phyloP scores from a whole-genome alignment of 2,797 vertebrate genomes.

The Hydrophis major region DNA sequence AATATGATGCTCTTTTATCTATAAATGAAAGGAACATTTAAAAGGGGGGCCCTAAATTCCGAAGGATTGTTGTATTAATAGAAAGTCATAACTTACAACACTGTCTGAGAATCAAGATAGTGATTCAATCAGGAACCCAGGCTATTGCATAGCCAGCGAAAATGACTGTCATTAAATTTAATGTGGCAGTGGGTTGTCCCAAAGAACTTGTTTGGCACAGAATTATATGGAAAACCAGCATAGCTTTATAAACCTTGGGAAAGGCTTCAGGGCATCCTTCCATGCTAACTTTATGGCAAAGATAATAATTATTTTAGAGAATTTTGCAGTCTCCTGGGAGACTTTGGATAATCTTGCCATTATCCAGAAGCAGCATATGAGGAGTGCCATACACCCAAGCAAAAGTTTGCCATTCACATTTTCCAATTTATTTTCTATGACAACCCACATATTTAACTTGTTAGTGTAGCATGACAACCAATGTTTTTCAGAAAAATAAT shows the following conservation, averaged over 20 bases:
- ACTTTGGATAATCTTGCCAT: not conserved
- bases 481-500: not conserved
- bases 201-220: not conserved
- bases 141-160: not conserved
- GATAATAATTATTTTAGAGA: not conserved
- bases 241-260: not conserved
- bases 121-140: not conserved
- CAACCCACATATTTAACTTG: not conserved
- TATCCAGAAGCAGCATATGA: not conserved
- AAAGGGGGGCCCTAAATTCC: not conserved
- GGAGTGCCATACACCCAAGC: not conserved
- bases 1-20: not conserved
- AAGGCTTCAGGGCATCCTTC: not conserved
- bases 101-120: not conserved
- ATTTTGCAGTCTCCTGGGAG: not conserved
- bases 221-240: not conserved
- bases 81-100: not conserved
- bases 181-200: not conserved
- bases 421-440: not conserved
- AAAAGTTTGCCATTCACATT: not conserved
- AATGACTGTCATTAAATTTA: not conserved
- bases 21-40: not conserved
- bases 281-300: not conserved
- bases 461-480: not conserved
- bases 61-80: not conserved